Percentiles rank a stretch among this genome's conserved stretches.
Conservation (phyloP, 2,797 vertebrate species). For the Notoglanidium macrostoma region DNA sequence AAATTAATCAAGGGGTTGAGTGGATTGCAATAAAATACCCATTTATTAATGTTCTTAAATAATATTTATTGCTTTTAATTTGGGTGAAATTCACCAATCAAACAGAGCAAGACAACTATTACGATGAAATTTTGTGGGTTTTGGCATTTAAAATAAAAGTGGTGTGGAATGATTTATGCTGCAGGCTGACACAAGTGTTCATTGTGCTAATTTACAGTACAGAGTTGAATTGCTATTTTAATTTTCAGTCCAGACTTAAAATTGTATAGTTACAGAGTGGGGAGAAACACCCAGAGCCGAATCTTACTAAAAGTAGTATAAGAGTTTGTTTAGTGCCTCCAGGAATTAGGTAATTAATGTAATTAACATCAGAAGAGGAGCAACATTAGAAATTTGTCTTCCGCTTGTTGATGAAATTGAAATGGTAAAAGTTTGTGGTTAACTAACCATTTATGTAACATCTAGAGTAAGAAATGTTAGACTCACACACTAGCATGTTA, state of each 20-base stretch:
- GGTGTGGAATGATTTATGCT: not conserved
- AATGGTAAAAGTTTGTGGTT: not conserved
- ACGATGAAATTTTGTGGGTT: too few species aligned
- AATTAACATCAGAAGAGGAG: not conserved
- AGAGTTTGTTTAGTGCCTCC: not conserved
- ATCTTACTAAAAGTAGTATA: not conserved
- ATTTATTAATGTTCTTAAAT: not conserved
- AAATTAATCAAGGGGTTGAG: not conserved
- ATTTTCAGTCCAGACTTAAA: not conserved
- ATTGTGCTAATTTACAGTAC: not conserved
- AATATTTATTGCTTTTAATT: not conserved
- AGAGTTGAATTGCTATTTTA: too few species aligned
- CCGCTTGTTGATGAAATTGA: not conserved
- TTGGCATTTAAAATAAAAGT: not conserved
- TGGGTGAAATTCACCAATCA: not conserved
- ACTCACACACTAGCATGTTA: not conserved
- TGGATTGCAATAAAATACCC: not conserved
- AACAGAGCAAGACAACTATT: not conserved
- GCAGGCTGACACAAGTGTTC: not conserved
- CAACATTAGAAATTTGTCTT: not conserved
- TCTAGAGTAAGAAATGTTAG: not conserved
- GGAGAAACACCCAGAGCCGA: not conserved
- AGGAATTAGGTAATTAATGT: not conserved
- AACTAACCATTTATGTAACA: not conserved
- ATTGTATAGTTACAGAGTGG: not conserved